Conservation (phyloP, 2,888 invertebrate species). For the Pilophorus perplexus region DNA sequence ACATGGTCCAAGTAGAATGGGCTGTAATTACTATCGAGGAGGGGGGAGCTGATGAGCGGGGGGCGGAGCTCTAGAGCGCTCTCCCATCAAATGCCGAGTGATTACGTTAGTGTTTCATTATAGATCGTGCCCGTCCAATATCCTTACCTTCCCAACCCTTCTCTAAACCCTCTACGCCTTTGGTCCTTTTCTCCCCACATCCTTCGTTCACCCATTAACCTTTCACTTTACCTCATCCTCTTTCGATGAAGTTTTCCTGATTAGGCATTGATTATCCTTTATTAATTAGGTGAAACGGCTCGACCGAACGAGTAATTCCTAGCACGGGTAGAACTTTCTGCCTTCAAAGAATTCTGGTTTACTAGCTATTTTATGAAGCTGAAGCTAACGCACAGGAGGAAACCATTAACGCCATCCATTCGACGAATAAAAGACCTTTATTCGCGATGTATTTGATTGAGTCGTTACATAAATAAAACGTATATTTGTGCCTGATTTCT, state of each 20-base stretch:
- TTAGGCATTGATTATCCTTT: constrained; percentile 32
- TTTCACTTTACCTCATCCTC: constrained; percentile 9
- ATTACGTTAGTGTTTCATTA: constrained; percentile 42
- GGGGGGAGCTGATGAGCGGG: not conserved
- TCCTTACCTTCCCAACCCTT: constrained; percentile 34
- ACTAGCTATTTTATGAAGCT: too few species aligned
- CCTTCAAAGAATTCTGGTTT: too few species aligned
- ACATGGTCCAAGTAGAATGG: constrained; percentile 39
- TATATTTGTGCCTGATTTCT: too few species aligned
- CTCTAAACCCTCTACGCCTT: not conserved
- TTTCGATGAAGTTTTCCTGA: constrained; percentile 25
- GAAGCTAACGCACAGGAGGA: too few species aligned
- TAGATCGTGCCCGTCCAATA: constrained; percentile 36
- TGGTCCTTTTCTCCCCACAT: not conserved
- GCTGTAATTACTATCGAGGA: constrained; percentile 36
- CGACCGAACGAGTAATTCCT: not conserved
- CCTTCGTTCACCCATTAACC: not conserved
- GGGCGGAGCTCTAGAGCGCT: constrained; percentile 2
- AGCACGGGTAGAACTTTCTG: too few species aligned
- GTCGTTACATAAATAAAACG: too few species aligned
- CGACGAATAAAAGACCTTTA: too few species aligned
- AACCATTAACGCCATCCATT: too few species aligned
- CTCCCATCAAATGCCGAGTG: constrained; percentile 41
- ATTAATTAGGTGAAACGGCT: constrained; percentile 28
- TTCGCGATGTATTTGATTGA: too few species aligned